Percentiles rank a stretch among this genome's conserved stretches.
phyloP scores from a whole-genome alignment of 2,888 invertebrate species.

The Netelia inedita region DNA sequence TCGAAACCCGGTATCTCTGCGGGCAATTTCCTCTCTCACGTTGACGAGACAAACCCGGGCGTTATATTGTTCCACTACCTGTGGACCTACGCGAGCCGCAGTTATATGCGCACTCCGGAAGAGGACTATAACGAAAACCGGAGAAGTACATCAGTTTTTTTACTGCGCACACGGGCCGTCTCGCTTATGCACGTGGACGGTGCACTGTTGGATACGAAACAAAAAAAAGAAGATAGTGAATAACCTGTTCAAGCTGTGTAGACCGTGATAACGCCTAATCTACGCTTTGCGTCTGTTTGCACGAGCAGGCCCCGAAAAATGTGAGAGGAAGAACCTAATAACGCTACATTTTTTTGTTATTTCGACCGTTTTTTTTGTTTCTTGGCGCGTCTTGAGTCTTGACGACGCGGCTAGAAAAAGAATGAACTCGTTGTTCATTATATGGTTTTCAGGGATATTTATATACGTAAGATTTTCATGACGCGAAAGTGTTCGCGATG shows the following conservation, averaged over 20 bases:
- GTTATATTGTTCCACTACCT: constrained; percentile 65
- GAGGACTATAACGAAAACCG: constrained; percentile 57
- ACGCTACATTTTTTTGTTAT: too few relatives aligned
- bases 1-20: constrained; percentile 47
- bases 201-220: neutral
- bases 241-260: constrained; percentile 27
- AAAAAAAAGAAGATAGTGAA: constrained; percentile 7
- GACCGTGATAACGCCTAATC: constrained; percentile 62
- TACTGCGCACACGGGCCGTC: constrained; percentile 1
- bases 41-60: neutral
- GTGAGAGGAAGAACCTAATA: neutral
- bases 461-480: neutral
- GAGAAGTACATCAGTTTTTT: constrained; percentile 40
- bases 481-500: too few relatives aligned
- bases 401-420: neutral
- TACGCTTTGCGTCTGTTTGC: constrained; percentile 50
- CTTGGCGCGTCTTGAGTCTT: too few relatives aligned
- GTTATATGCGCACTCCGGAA: constrained; percentile 56
- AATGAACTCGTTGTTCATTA: constrained; percentile 58
- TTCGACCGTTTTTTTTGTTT: too few relatives aligned
- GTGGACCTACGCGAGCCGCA: constrained; percentile 27
- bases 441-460: neutral
- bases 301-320: constrained; percentile 30
- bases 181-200: neutral
- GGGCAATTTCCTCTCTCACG: constrained; percentile 64